Base-by-base conservation (phyloP, 2,888 invertebrate species). In the Germaria angustata region DNA sequence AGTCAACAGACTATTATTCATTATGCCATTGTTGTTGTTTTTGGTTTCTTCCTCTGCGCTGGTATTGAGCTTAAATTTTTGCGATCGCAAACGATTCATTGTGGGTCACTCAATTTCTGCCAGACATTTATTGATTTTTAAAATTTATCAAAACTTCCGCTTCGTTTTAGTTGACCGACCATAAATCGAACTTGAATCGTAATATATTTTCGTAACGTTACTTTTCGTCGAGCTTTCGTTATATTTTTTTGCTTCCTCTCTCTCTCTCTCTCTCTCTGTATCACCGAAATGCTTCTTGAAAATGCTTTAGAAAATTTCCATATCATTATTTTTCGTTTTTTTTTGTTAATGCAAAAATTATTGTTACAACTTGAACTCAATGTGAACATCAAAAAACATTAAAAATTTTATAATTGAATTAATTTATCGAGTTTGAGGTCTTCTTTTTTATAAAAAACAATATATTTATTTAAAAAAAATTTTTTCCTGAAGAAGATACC, bases 81-180 rank as follows among this genome's bases (percentile, higher is more conserved):
- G 87, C 79, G 87, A 86, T 65, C 89, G 88, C 73, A 89, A 87
- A 84, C 88, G 89, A 85, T 89, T 89, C 89, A 87, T 88, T 63
- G 39, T 84, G 22, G 9, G 5, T 20, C 22, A 8, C 53, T 68
- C 34, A 36, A 17, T 13, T 59, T 57, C 39, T 7, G 11, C 2
- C 1, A 8, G 32, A 61, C 77, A 77, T 69, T 34, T 32, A 79
- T 28, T n/a, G n/a, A n/a, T n/a, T n/a, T n/a, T n/a, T n/a, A n/a
- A n/a, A n/a, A n/a, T n/a, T n/a, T n/a, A n/a, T n/a, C n/a, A n/a
- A n/a, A n/a, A n/a, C n/a, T n/a, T n/a, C n/a, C n/a, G n/a, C n/a
- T n/a, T n/a, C n/a, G n/a, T n/a, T n/a, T n/a, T n/a, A n/a, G n/a
- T n/a, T n/a, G n/a, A n/a, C n/a, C n/a, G n/a, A n/a, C n/a, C n/a